Percentiles rank a stretch among this genome's conserved stretches.
Conservation (phyloP, 2,113 vertebrate species). For the Limanda limanda region DNA sequence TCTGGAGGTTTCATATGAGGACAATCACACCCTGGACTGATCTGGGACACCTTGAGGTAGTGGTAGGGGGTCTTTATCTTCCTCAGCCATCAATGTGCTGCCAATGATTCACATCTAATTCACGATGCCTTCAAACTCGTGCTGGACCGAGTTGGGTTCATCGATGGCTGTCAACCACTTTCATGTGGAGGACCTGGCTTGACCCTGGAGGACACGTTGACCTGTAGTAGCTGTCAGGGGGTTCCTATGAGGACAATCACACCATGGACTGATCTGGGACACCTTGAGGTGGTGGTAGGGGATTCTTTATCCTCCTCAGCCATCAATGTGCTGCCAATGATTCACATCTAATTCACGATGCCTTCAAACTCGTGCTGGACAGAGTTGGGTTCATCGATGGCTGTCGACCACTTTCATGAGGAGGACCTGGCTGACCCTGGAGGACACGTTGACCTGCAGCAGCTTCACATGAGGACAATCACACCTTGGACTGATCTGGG, state of each 20-base stretch:
- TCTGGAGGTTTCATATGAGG: constrained; percentile 1
- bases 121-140: constrained; percentile 39
- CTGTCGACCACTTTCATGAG: constrained; percentile 27
- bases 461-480: constrained; percentile 1
- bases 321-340: constrained; percentile 26
- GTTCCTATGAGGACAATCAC: not conserved
- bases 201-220: not conserved
- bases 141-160: constrained; percentile 10
- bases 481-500: constrained; percentile 8
- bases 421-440: constrained; percentile 2
- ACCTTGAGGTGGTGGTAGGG: not conserved
- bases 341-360: constrained; percentile 32
- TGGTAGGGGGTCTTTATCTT: constrained; percentile 7
- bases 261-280: constrained; percentile 7
- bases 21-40: constrained; percentile 5
- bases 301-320: constrained; percentile 40
- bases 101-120: constrained; percentile 37
- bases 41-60: constrained; percentile 6
- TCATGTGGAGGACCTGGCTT: constrained; percentile 16
- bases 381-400: constrained; percentile 17
- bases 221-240: constrained; percentile 11
- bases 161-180: constrained; percentile 32
- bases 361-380: constrained; percentile 38
- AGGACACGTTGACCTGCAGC: not conserved
- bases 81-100: constrained; percentile 17